A percentile compares a stretch with the other conserved stretches of the same genome.
phyloP scores from a whole-genome alignment of 1,140 invertebrate genomes.

The Drosophila asahinai region DNA sequence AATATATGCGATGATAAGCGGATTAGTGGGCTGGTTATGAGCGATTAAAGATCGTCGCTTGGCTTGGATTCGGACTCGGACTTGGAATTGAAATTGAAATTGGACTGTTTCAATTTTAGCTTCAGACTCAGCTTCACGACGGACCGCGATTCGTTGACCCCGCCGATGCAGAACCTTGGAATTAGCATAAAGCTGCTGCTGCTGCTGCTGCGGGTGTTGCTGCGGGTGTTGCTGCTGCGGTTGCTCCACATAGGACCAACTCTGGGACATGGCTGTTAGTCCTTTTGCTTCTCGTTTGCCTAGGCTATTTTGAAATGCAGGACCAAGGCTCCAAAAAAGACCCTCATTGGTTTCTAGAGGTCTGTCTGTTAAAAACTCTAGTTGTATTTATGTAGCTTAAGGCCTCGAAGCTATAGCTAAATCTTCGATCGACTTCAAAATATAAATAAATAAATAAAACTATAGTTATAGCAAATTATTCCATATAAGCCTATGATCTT shows the following conservation, averaged over 20 bases:
- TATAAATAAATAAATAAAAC: too few species aligned
- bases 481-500: too few species aligned
- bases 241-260: slow-evolving; percentile 1
- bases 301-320: too few species aligned
- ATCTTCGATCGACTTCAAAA: too few species aligned
- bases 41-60: slow-evolving; percentile 48
- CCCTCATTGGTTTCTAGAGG: too few species aligned
- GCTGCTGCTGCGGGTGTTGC: slow-evolving; percentile 14
- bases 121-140: slow-evolving; percentile 14
- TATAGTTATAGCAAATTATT: too few species aligned
- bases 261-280: background rate
- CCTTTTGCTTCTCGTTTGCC: background rate
- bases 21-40: slow-evolving; percentile 69
- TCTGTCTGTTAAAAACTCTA: too few species aligned
- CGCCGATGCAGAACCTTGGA: slow-evolving; percentile 78
- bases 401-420: too few species aligned
- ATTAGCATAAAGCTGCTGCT: slow-evolving; percentile 66
- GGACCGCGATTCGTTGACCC: slow-evolving; percentile 71
- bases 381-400: too few species aligned
- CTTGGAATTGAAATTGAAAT: slow-evolving; percentile 30
- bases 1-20: slow-evolving; percentile 67
- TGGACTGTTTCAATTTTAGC: slow-evolving; percentile 12
- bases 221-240: slow-evolving; percentile 37
- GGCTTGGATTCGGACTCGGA: slow-evolving; percentile 7
- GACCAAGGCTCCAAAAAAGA: background rate